These are phyloP conservation scores for Chaetodon auriga DNA, from an alignment of 2,113 vertebrate species.

Conservation along the genomic window DNA sequence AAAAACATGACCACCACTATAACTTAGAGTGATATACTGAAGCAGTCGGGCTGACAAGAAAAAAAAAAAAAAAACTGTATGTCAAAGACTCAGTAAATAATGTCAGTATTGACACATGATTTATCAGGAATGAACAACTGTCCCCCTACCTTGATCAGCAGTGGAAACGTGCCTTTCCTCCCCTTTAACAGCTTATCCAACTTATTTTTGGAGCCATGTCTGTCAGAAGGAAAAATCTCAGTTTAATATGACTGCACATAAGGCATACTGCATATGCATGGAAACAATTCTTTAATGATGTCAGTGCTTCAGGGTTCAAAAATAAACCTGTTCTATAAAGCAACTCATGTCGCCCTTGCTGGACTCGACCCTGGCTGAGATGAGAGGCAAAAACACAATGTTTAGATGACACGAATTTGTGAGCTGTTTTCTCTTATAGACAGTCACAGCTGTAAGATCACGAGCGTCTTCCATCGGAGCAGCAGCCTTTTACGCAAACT, in stretches of 20 bases:
- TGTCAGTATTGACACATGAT: background rate
- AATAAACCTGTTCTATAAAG: background rate
- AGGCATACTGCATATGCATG: background rate
- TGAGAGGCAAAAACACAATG: background rate
- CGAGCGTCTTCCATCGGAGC: background rate
- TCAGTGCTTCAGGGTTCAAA: background rate
- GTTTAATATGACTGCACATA: background rate
- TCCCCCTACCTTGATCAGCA: constrained; percentile 74
- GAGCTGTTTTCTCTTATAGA: constrained; percentile 20
- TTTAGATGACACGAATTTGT: constrained; percentile 1
- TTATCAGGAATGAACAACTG: background rate
- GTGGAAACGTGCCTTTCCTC: constrained; percentile 67
- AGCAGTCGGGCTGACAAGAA: background rate
- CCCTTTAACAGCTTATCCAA: constrained; percentile 60
- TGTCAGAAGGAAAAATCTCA: constrained; percentile 35
- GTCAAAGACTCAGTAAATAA: background rate
- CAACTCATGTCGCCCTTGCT: background rate
- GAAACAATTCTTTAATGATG: background rate
- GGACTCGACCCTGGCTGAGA: background rate
- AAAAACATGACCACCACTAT: constrained; percentile 20
- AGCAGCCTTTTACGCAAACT: constrained; percentile 17
- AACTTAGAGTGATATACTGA: constrained; percentile 14
- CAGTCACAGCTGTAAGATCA: background rate
- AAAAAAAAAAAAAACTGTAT: background rate
- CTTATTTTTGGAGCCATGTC: constrained; percentile 59